Evolutionary conservation across 1,140 invertebrate species (phyloP).

Genomic region (Trichoplusia ni): DNA sequence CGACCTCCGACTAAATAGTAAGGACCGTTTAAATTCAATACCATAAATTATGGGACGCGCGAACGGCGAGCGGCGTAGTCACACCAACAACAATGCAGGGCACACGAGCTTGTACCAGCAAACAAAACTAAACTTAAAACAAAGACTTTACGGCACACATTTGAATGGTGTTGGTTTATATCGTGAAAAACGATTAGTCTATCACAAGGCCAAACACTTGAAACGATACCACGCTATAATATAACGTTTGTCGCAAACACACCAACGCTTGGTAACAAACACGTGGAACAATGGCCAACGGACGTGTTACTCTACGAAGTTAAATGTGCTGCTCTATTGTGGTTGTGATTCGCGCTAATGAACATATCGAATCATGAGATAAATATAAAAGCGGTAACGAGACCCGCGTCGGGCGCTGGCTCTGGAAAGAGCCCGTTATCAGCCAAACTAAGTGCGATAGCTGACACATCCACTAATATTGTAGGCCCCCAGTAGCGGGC

Average conservation of each 20-base stretch:
- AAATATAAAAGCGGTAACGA: neutral
- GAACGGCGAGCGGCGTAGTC: neutral
- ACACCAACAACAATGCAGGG: conserved; percentile 3
- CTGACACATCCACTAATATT: neutral
- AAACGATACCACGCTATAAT: neutral
- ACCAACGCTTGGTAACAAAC: conserved; percentile 14
- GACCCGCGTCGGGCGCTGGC: neutral
- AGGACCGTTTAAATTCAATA: conserved; percentile 29
- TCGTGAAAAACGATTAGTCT: conserved; percentile 37
- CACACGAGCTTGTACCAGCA: neutral
- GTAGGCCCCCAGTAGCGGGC: neutral
- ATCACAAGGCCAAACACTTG: conserved; percentile 43
- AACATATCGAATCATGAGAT: neutral
- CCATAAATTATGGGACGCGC: conserved; percentile 20
- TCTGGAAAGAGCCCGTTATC: neutral
- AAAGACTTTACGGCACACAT: neutral
- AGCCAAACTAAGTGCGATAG: neutral
- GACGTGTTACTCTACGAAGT: neutral
- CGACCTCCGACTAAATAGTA: conserved; percentile 28
- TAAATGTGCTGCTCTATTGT: neutral
- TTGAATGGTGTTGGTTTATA: neutral
- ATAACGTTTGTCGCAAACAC: neutral
- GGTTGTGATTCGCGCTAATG: neutral
- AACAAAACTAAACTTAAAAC: neutral
- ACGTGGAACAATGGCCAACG: conserved; percentile 21